Evolutionary conservation across 2,113 vertebrate species (phyloP).

Genomic region (Nibea albiflora): DNA sequence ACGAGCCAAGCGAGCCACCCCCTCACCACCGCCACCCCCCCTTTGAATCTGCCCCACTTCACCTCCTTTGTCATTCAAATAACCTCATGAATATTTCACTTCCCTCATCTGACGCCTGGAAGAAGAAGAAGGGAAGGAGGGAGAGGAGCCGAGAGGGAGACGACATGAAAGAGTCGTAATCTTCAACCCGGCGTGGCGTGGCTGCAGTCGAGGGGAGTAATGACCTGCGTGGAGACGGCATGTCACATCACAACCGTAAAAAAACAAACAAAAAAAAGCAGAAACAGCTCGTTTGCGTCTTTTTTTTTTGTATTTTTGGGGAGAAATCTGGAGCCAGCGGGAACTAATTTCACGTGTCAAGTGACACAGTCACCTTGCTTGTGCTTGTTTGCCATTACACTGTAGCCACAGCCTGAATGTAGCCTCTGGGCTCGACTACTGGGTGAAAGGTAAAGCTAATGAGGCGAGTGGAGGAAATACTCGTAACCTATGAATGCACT

Average conservation of each 20-base stretch:
- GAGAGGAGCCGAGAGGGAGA: constrained; percentile 75
- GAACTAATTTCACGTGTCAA: constrained; percentile 42
- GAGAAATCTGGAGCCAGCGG: constrained; percentile 19
- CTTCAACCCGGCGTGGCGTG: constrained; percentile 11
- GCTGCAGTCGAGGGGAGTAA: constrained; percentile 37
- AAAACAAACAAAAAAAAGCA: not conserved
- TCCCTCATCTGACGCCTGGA: constrained; percentile 32
- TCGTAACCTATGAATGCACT: constrained; percentile 66
- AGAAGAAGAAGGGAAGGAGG: constrained; percentile 1
- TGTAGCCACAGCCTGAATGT: constrained; percentile 33
- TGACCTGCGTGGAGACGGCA: constrained; percentile 25
- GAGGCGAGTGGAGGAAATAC: constrained; percentile 61
- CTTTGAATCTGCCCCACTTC: constrained; percentile 62
- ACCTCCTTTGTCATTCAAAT: constrained; percentile 80
- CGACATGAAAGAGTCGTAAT: constrained; percentile 58
- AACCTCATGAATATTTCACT: constrained; percentile 82
- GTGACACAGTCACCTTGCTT: constrained; percentile 65
- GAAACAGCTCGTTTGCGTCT: not conserved
- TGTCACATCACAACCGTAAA: constrained; percentile 12
- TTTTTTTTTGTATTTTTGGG: constrained; percentile 22
- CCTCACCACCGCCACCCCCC: too few relatives aligned
- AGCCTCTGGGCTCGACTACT: constrained; percentile 36
- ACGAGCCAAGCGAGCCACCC: constrained; percentile 15
- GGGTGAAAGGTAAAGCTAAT: constrained; percentile 76
- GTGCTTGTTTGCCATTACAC: constrained; percentile 41